Conservation (phyloP, 2,113 vertebrate genomes). For the Cyanocitta stelleri region DNA sequence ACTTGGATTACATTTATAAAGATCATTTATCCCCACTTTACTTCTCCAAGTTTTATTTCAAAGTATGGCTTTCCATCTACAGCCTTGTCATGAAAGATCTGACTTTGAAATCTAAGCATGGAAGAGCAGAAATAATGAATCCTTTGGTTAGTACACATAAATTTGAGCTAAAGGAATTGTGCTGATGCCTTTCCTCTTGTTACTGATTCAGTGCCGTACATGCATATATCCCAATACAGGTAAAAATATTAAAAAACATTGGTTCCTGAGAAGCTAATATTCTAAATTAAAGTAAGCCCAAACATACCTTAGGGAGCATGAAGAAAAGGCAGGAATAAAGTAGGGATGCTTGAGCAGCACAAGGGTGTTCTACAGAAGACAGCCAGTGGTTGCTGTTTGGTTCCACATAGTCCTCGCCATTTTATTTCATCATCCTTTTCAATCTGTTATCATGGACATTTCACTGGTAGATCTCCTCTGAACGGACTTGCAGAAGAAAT, state of each 20-base stretch:
- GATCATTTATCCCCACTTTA: not conserved
- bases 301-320: not conserved
- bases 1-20: constrained; percentile 6
- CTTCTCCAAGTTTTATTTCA: not conserved
- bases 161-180: not conserved
- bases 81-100: not conserved
- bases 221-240: not conserved
- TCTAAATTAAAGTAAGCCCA: not conserved
- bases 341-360: not conserved
- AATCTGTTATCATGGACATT: not conserved
- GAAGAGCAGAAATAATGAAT: not conserved
- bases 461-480: not conserved
- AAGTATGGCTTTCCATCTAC: not conserved
- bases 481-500: not conserved
- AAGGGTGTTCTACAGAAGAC: not conserved
- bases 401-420: not conserved
- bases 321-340: not conserved
- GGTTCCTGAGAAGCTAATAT: not conserved
- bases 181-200: not conserved
- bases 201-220: not conserved
- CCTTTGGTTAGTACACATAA: not conserved
- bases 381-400: not conserved
- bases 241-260: not conserved
- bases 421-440: not conserved
- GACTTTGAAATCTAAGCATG: not conserved